Base-by-base conservation (phyloP, 2,888 invertebrate genomes). In the Leptothorax acervorum region DNA sequence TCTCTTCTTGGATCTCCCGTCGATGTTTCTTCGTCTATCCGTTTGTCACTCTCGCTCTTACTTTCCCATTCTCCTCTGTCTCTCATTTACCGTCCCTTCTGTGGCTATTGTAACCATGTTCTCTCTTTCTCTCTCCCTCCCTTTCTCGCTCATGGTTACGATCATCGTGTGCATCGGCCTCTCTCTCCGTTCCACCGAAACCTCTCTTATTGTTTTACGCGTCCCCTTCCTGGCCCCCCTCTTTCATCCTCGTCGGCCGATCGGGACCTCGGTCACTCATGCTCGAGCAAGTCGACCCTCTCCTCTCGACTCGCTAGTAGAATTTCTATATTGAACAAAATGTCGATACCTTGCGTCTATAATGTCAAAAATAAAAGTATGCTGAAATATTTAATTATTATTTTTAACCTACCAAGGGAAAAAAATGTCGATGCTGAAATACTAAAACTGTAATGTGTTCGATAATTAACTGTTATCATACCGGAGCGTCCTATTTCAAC, bases 41-140 rank as follows among this genome's bases (percentile, higher is more conserved):
- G 71, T 79, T 71, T n/a, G 79, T 84, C 84, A 71, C 78, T 53
- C 71, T 83, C 76, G 83, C 65, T 85, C 82, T 84, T 71, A 66
- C 62, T 82, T 81, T 73, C 51, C 48, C 60, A 53, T 66, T 73
- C 65, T 42, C 18, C 45, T 71, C 57, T 42, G n/a, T 65, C 70
- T 57, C 79, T 63, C 68, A 60, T 86, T 71, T 84, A 62, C 65
- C 48, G 68, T 62, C 78, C 76, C 76, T 74, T 76, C 75, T 18
- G 48, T 12, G 23, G 23, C 71, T 79, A 79, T 79, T 79, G 79
- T 79, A 78, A 45, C 53, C 42, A 12, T 28, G 53, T 23, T 63
- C 53, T 75, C 51, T 76, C 60, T 15, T 53, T 78, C 66, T 66
- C 9, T 28, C 48, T 76, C 15, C 39, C 60, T 75, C 28, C 12